Base-by-base conservation (phyloP, 2,888 invertebrate genomes). In the Cynaeus angustus region DNA sequence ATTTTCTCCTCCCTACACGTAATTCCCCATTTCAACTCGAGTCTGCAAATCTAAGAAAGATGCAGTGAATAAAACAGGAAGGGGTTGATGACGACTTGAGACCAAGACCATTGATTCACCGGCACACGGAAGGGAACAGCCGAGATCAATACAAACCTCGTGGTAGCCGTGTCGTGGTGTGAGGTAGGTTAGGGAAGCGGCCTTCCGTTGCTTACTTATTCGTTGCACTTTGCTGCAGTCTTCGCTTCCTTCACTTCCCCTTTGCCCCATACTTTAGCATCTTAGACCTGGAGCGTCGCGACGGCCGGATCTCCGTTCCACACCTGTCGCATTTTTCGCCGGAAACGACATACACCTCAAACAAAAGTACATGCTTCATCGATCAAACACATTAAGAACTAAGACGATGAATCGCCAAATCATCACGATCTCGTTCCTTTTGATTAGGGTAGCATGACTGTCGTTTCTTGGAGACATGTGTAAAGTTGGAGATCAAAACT, bases 61-160 rank as follows among this genome's bases (percentile, higher is more conserved):
- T 70, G 66, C 70, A 62, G 56, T 61, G 62, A 62, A 64, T 48
- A 66, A 38, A 55, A 43, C 28, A 53, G 43, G 65, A 16, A 70
- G 59, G 66, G 59, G 66, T 56, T 70, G 70, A 67, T 70, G 70
- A 70, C 70, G 79, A 81, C 81, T 81, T 82, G 79, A 82, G 82
- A 82, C 82, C 80, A 80, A 81, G 82, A 82, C 82, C 83, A 82
- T 83, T 83, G 83, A 83, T 82, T 83, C 81, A 80, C 77, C 56
- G 68, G 68, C 80, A 80, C 79, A 80, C 82, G 82, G 80, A 82
- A 81, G 82, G 83, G 81, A 82, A 80, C 72, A 68, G 79, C 77
- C 76, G 82, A 83, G 84, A 85, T 85, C 85, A 85, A 85, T 85
- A 85, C 82, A 83, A 83, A 81, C 79, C 80, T 81, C 80, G 81